These are phyloP conservation scores for Melikaiella ostensackeni DNA, from an alignment of 2,888 invertebrate genomes.

Conservation along the genomic window DNA sequence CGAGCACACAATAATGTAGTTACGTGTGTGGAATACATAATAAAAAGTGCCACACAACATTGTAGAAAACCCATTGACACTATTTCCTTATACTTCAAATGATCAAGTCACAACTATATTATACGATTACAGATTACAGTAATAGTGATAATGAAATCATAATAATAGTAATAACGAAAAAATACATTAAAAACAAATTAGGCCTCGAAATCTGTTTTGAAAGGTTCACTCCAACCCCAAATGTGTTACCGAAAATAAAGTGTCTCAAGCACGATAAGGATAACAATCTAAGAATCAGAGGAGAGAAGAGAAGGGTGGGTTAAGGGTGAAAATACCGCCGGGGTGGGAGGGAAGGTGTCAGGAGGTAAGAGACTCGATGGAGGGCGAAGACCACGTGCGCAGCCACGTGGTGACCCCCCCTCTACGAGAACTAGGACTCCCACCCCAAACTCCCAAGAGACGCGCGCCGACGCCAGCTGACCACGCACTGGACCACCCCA, in stretches of 20 bases:
- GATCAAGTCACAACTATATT: neutral
- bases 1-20: slow-evolving; percentile 31
- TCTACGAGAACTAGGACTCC: slow-evolving; percentile 3
- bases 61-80: neutral
- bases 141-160: neutral
- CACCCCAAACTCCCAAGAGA: slow-evolving; percentile 56
- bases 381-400: slow-evolving; percentile 72
- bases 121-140: neutral
- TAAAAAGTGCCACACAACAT: slow-evolving; percentile 10
- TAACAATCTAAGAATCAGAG: slow-evolving; percentile 28
- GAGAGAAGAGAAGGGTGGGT: slow-evolving; percentile 43
- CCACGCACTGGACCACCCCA: slow-evolving; percentile 74
- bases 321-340: slow-evolving; percentile 47
- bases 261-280: slow-evolving; percentile 21
- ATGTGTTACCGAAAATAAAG: slow-evolving; percentile 3
- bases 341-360: slow-evolving; percentile 17
- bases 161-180: neutral
- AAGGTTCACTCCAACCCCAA: neutral
- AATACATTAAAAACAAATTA: neutral
- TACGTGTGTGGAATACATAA: slow-evolving; percentile 29
- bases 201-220: neutral
- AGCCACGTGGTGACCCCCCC: slow-evolving; percentile 73
- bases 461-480: slow-evolving; percentile 74
- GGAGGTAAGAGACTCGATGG: slow-evolving; percentile 55
- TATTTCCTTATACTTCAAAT: neutral